These are phyloP conservation scores for Drosophila cracens DNA, from an alignment of 2,888 invertebrate genomes.

Conservation along the genomic window DNA sequence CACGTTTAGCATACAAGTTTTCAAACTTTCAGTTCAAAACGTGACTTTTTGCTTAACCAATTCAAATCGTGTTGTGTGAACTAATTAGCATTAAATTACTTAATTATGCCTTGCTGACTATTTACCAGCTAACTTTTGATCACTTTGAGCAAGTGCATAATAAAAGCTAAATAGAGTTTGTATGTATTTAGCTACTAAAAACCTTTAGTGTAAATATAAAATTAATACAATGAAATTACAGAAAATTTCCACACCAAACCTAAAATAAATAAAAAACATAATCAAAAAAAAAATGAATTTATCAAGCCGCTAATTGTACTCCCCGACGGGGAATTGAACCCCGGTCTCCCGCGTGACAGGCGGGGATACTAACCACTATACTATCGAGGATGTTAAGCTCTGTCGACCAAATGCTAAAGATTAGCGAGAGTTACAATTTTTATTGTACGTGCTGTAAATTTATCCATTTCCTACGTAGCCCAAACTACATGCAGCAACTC, in stretches of 20 bases:
- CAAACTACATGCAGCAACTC: background rate
- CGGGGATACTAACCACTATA: conserved; percentile 62
- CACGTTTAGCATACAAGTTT: conserved; percentile 13
- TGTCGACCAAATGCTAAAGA: fast-evolving
- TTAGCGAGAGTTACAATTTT: no score
- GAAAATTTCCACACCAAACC: fast-evolving
- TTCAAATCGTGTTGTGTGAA: conserved; percentile 18
- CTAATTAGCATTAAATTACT: conserved; percentile 18
- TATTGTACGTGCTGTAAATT: background rate
- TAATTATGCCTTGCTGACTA: conserved; percentile 16
- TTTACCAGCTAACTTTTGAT: conserved; percentile 9
- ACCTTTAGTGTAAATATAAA: background rate
- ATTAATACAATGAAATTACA: background rate
- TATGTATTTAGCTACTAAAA: background rate
- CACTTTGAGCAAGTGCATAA: background rate
- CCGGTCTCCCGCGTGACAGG: conserved; percentile 61
- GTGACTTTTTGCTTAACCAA: background rate
- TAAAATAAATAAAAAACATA: background rate
- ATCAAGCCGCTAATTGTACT: conserved; percentile 1
- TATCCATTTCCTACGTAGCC: background rate
- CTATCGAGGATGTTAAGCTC: conserved; percentile 36
- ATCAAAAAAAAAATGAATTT: background rate
- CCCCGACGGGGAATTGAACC: conserved; percentile 63
- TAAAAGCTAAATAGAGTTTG: background rate
- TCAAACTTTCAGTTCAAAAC: conserved; percentile 2